Conservation (phyloP, 2,888 invertebrate genomes). For the Stenichneumon culpator region DNA sequence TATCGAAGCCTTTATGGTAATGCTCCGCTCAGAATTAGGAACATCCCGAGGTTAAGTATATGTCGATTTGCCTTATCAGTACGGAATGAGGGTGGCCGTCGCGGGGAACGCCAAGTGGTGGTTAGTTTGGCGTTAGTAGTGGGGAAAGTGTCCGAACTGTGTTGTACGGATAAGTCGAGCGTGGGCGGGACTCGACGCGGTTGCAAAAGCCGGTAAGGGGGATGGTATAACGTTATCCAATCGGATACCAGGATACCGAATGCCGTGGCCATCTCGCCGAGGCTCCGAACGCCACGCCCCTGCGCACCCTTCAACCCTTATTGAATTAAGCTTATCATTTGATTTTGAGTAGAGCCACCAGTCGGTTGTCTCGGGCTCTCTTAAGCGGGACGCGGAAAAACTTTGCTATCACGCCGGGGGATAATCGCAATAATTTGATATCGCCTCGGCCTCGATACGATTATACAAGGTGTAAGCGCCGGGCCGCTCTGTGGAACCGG, state of each 20-base stretch:
- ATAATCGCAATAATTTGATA: slow-evolving; percentile 85
- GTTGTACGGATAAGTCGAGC: neutral
- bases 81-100: slow-evolving; percentile 37
- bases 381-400: slow-evolving; percentile 82
- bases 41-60: slow-evolving; percentile 6
- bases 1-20: neutral
- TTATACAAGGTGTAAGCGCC: slow-evolving; percentile 81
- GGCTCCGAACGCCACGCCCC: slow-evolving; percentile 69
- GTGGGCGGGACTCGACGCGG: slow-evolving; percentile 67
- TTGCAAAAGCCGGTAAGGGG: slow-evolving; percentile 65
- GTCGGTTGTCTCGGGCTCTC: slow-evolving; percentile 84
- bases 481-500: slow-evolving; percentile 65
- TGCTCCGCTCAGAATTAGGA: slow-evolving; percentile 38
- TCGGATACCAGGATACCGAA: slow-evolving; percentile 63
- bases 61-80: slow-evolving; percentile 30
- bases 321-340: slow-evolving; percentile 86
- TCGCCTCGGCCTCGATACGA: slow-evolving; percentile 80
- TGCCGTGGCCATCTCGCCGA: slow-evolving; percentile 59
- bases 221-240: slow-evolving; percentile 66
- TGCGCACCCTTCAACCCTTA: slow-evolving; percentile 77
- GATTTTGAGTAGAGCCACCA: slow-evolving; percentile 85
- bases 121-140: neutral
- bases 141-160: neutral
- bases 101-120: slow-evolving; percentile 29
- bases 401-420: slow-evolving; percentile 81